Evolutionary conservation across 2,888 invertebrate species (phyloP).

Genomic region (Eristalis pertinax): DNA sequence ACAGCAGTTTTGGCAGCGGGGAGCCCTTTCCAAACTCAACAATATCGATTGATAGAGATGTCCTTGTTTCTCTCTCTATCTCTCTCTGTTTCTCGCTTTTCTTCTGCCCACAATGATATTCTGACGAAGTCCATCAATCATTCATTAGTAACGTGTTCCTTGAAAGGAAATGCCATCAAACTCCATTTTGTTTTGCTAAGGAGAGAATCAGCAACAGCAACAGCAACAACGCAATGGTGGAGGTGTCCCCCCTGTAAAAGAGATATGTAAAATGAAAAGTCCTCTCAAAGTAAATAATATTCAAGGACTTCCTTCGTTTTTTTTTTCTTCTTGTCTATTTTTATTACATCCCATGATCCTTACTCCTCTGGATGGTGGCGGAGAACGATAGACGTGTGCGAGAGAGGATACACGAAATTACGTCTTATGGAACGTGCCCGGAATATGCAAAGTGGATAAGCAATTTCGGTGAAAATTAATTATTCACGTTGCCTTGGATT

Average conservation of each 20-base stretch:
- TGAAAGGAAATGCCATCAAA: conserved; percentile 29
- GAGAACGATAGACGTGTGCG: conserved; percentile 30
- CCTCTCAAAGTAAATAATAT: conserved; percentile 41
- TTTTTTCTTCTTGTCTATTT: neutral
- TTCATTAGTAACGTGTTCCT: conserved; percentile 52
- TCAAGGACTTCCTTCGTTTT: conserved; percentile 34
- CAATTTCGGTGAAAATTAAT: conserved; percentile 39
- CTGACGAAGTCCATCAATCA: conserved; percentile 56
- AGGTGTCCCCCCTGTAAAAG: neutral
- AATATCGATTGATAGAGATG: neutral
- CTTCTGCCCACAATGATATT: conserved; percentile 48
- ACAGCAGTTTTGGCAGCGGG: neutral
- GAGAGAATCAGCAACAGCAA: neutral
- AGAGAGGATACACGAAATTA: conserved; percentile 32
- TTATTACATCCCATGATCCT: conserved; percentile 17
- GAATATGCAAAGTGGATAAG: conserved; percentile 29
- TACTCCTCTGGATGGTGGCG: neutral
- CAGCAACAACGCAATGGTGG: neutral
- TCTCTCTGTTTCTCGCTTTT: neutral
- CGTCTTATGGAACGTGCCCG: conserved; percentile 46
- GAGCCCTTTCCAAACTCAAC: neutral
- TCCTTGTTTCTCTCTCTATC: conserved; percentile 8
- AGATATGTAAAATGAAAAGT: conserved; percentile 10
- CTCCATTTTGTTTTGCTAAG: neutral
- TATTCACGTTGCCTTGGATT: conserved; percentile 26